These are phyloP conservation scores for Opisthograptis luteolata DNA, from an alignment of 2,888 invertebrate species.

Conservation along the genomic window DNA sequence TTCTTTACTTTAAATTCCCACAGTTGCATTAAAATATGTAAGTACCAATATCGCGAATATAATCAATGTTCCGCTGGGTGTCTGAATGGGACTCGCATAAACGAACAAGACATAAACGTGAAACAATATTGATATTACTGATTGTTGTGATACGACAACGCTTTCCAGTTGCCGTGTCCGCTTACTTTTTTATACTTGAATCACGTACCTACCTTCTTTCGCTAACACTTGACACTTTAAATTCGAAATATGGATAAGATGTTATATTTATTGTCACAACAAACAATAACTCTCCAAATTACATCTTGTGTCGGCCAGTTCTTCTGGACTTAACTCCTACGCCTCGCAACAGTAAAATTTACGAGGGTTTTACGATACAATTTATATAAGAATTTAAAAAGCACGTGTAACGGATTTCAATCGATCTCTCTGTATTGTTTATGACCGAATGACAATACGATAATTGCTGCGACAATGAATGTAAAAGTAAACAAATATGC, in stretches of 20 bases:
- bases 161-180: conserved; percentile 20
- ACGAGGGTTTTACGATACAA: conserved; percentile 67
- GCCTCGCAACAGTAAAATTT: conserved; percentile 54
- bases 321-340: conserved; percentile 48
- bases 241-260: conserved; percentile 22
- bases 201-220: conserved; percentile 13
- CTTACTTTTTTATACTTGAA: conserved; percentile 31
- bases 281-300: conserved; percentile 33
- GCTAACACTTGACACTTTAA: conserved; percentile 10
- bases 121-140: conserved; percentile 46
- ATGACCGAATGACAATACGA: conserved; percentile 47
- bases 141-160: conserved; percentile 43
- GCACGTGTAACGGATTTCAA: conserved; percentile 60
- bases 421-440: conserved; percentile 54
- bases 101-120: conserved; percentile 39
- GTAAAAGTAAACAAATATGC: conserved; percentile 14
- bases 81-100: conserved; percentile 32
- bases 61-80: conserved; percentile 49
- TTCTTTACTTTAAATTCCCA: conserved; percentile 7
- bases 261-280: conserved; percentile 39
- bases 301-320: conserved; percentile 30
- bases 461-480: conserved; percentile 26
- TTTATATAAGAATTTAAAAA: conserved; percentile 73
- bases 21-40: conserved; percentile 48
- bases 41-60: conserved; percentile 51